Evolutionary conservation across 2,113 vertebrate species (phyloP).

Genomic region (Xiphophorus hellerii): DNA sequence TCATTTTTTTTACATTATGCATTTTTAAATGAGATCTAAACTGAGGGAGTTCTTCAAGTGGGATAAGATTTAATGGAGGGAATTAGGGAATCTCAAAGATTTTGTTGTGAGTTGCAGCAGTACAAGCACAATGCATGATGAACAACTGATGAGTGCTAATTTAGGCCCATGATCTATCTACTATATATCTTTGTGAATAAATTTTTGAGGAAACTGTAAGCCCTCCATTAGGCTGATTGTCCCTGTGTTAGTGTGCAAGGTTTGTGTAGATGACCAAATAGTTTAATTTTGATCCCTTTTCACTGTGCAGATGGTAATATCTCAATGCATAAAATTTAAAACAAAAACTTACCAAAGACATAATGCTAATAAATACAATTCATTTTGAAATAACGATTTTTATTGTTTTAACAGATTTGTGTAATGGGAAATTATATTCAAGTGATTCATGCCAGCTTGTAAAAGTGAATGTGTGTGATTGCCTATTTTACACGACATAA

Average conservation of each 20-base stretch:
- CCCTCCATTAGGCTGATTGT: background rate
- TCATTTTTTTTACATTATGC: too few species aligned
- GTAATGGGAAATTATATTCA: background rate
- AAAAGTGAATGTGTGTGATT: background rate
- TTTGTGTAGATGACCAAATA: too few species aligned
- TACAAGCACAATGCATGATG: background rate
- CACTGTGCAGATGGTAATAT: too few species aligned
- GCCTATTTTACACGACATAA: background rate
- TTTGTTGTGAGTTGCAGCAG: background rate
- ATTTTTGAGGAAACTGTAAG: background rate
- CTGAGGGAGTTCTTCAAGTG: too few species aligned
- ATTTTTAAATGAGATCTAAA: too few species aligned
- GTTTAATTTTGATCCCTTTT: too few species aligned
- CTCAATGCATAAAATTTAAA: too few species aligned
- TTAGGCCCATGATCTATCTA: background rate
- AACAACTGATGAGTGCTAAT: background rate
- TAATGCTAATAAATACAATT: background rate
- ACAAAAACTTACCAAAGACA: background rate
- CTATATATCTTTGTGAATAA: background rate
- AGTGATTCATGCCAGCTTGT: background rate
- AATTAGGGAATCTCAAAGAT: background rate
- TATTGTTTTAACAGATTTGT: background rate
- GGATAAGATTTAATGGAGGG: background rate
- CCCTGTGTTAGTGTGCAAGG: too few species aligned
- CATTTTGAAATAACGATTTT: background rate